Conservation (phyloP, 2,797 vertebrate genomes). For the Mormyrus hasselquistii region DNA sequence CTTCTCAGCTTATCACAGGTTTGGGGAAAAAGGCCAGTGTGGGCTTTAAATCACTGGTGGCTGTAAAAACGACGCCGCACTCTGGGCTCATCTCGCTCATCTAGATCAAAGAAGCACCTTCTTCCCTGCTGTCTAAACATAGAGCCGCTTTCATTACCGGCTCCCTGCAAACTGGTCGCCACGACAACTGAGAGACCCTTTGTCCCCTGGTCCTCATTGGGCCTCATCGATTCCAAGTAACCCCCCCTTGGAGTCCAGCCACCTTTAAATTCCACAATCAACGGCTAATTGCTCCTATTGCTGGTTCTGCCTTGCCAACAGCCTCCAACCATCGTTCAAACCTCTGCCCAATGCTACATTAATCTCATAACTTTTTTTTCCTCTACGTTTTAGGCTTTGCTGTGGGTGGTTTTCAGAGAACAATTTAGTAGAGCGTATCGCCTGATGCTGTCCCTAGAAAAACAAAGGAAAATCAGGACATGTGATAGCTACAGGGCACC, state of each 20-base stretch:
- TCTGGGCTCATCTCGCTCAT: not conserved
- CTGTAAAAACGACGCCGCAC: not conserved
- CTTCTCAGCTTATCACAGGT: not conserved
- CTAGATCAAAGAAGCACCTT: slow-evolving; percentile 12
- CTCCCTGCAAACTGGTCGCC: slow-evolving; percentile 11
- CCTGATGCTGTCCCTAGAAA: not conserved
- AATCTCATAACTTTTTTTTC: not conserved
- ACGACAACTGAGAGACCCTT: slow-evolving; percentile 10
- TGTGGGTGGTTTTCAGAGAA: not conserved
- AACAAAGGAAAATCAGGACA: not conserved
- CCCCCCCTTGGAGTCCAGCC: not conserved
- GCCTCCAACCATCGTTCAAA: not conserved
- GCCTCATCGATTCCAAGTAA: not conserved
- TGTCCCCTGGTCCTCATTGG: not conserved
- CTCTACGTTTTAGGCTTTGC: not conserved
- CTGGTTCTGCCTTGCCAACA: not conserved
- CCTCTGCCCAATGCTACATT: not conserved
- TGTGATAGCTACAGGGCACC: not conserved
- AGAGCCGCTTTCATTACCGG: slow-evolving; percentile 27
- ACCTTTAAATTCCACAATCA: slow-evolving; percentile 25
- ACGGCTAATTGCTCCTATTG: slow-evolving; percentile 21
- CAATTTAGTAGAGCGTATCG: not conserved
- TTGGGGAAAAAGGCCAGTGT: not conserved
- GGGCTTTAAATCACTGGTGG: slow-evolving; percentile 13
- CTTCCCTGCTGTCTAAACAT: slow-evolving; percentile 19